phyloP scores from a whole-genome alignment of 2,113 vertebrate genomes.

The Rhynchomys soricoides region DNA sequence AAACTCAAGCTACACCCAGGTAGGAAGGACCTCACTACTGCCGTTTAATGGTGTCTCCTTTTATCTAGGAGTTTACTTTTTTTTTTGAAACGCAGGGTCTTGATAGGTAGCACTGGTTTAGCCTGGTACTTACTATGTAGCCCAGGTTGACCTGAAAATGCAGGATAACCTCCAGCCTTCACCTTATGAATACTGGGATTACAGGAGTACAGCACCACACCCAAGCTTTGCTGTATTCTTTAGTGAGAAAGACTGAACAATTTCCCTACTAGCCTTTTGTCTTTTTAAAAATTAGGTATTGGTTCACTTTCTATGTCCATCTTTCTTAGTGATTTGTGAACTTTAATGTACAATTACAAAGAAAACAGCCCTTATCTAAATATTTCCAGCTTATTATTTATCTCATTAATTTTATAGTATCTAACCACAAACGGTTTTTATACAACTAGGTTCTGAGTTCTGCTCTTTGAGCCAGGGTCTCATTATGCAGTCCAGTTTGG shows the following conservation, averaged over 20 bases:
- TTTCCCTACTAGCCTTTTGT: neutral
- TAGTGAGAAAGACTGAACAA: too few species aligned
- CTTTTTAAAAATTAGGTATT: neutral
- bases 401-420: neutral
- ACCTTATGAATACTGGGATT: neutral
- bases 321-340: conserved; percentile 4
- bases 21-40: neutral
- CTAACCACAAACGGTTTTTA: neutral
- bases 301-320: neutral
- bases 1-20: neutral
- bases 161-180: neutral
- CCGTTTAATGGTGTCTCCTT: neutral
- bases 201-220: neutral
- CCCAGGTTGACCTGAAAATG: neutral
- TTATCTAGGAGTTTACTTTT: neutral
- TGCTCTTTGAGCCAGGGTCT: neutral
- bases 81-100: neutral
- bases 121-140: neutral
- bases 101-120: neutral
- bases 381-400: neutral
- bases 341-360: neutral
- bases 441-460: neutral
- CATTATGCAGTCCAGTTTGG: neutral
- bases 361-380: neutral
- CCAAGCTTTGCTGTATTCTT: neutral